phyloP scores from a whole-genome alignment of 2,113 vertebrate genomes.

The Cacatua alba region DNA sequence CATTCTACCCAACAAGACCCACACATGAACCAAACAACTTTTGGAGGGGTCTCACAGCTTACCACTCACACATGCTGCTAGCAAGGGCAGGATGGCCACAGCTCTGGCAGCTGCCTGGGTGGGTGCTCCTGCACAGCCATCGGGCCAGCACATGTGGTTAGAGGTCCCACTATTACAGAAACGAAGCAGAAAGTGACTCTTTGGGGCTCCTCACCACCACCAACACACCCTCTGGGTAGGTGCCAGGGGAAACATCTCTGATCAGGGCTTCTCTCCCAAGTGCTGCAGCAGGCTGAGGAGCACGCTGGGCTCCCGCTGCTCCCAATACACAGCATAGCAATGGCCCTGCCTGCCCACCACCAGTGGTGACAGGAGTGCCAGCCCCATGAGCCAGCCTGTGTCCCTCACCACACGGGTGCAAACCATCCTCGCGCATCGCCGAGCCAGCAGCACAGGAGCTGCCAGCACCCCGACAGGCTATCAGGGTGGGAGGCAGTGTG shows the following conservation, averaged over 20 bases:
- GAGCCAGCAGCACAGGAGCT: not conserved
- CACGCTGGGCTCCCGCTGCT: not conserved
- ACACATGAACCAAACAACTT: rapidly evolving
- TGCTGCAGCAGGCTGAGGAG: not conserved
- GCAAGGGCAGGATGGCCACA: not conserved
- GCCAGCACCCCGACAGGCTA: not conserved
- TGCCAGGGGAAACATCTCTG: not conserved
- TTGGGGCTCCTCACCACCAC: not conserved
- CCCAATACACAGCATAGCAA: not conserved
- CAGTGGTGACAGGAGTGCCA: not conserved
- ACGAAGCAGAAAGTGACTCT: not conserved
- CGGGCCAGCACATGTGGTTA: rapidly evolving
- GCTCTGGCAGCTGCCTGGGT: not conserved
- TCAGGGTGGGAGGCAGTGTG: not conserved
- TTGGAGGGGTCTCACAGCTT: not conserved
- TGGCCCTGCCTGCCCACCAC: not conserved
- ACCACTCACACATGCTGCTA: not conserved
- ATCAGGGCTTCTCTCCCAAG: not conserved
- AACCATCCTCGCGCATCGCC: rapidly evolving
- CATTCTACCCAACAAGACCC: not conserved
- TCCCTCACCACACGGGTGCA: rapidly evolving
- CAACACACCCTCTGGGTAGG: not conserved
- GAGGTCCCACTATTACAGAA: not conserved
- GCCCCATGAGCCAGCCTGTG: rapidly evolving
- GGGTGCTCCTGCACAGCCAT: not conserved